Evolutionary conservation across 1,140 invertebrate genomes (phyloP), one percentile per base, ranked within the genome.

Genomic region (Drosophila pseudoananassae): DNA sequence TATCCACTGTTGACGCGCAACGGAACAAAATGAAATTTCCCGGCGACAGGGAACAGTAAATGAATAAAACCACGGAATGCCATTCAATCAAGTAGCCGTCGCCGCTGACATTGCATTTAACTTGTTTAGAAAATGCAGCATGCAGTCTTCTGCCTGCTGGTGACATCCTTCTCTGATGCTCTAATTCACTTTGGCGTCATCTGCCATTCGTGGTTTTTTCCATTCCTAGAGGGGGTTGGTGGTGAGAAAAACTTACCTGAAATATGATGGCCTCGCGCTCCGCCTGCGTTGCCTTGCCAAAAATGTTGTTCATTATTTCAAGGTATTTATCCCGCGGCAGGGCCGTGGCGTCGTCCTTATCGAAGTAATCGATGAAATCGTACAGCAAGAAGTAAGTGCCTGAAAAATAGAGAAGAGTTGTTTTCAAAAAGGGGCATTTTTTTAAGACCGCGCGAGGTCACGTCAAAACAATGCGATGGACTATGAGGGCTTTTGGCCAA

Each of bases 361-460:
- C 96, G 79, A 98, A 97, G 92, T 96, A 96, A 90, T 97, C 96
- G 77, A 97, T 95, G 92, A 97, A 98, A 92, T 98, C 97, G 94
- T 98, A 98, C 29, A 98, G 93, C 79, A 98, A 94, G 92, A 98
- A 98, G 92, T 97, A 97, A 2, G 97, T 97, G 70, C 97, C 97
- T 98, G 95, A 31, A 94, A 93, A 52, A 15, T 17, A 92, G 92
- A 15, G 31, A 51, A 46, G 45, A 27, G 3, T 36, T 36, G 33
- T 36, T 45, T 15, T 54, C 8, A 17, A 23, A n/a, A 4, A 7
- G 50, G 50, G 33, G 27, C 54, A 43, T 50, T 40, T 27, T 20
- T 49, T 64, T 64, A 23, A 50, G 64, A 23, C 31, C 46, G 45
- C 50, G 43, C 64, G 63, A 75, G 76, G 60, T 82, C 69, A 64